Percentiles rank a stretch among this genome's conserved stretches.
Conservation (phyloP, 2,888 invertebrate species). For the Drosophila mulleri region DNA sequence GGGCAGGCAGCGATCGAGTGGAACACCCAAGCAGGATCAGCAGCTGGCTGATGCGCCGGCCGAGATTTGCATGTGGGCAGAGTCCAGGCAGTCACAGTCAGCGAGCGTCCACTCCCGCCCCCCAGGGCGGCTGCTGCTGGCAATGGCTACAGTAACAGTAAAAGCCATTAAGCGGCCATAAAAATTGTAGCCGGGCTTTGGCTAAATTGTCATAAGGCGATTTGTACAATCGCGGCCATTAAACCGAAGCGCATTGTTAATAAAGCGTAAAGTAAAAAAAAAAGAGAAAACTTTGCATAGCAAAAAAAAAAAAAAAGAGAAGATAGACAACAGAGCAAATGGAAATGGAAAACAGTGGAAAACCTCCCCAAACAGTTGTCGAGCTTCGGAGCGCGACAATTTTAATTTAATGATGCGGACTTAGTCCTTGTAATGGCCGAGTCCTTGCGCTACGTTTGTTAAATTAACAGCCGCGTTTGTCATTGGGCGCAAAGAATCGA, state of each 20-base stretch:
- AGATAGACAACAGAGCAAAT: not conserved
- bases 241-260: constrained; percentile 78
- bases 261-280: constrained; percentile 69
- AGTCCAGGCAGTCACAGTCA: constrained; percentile 3
- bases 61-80: constrained; percentile 69
- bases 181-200: constrained; percentile 69
- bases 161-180: constrained; percentile 78
- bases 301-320: constrained; percentile 34
- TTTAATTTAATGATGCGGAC: constrained; percentile 81
- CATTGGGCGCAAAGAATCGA: constrained; percentile 53
- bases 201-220: constrained; percentile 80
- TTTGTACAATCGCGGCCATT: constrained; percentile 81
- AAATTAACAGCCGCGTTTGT: constrained; percentile 79
- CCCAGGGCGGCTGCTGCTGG: constrained; percentile 13
- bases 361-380: constrained; percentile 47
- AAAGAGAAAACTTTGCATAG: constrained; percentile 59
- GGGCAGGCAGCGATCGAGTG: constrained; percentile 54
- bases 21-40: constrained; percentile 76
- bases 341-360: constrained; percentile 31
- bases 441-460: constrained; percentile 66
- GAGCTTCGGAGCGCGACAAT: constrained; percentile 67
- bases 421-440: constrained; percentile 80
- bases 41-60: constrained; percentile 53
- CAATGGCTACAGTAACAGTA: constrained; percentile 53
- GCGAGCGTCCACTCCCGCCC: not conserved